phyloP scores from a whole-genome alignment of 2,113 vertebrate species.

The Taxidea taxus region DNA sequence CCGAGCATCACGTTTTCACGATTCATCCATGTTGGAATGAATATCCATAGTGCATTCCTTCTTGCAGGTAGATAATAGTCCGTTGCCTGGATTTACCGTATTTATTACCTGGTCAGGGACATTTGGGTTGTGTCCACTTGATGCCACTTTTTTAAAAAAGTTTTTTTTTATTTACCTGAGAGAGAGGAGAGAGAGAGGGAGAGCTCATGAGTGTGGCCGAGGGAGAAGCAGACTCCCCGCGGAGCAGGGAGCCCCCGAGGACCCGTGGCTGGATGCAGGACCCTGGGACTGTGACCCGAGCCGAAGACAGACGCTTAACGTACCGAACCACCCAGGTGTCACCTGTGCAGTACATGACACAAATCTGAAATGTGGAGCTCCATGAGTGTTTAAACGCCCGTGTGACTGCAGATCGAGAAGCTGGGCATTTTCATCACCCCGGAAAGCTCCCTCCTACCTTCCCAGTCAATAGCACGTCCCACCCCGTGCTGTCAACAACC shows the following conservation, averaged over 20 bases:
- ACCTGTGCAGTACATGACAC: too few species aligned
- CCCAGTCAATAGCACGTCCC: accelerated
- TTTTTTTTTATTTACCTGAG: background rate
- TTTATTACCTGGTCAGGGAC: background rate
- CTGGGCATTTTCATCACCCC: accelerated
- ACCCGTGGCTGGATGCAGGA: background rate
- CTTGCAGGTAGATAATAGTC: background rate
- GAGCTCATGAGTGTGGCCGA: background rate
- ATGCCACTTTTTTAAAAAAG: background rate
- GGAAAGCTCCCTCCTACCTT: background rate
- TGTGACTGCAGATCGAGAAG: accelerated
- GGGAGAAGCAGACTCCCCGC: background rate
- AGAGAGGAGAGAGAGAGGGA: background rate
- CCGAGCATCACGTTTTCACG: background rate
- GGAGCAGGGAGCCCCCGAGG: background rate
- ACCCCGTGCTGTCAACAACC: background rate
- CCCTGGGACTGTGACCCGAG: background rate
- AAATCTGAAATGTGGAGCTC: background rate
- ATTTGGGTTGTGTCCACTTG: background rate
- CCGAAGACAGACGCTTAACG: background rate
- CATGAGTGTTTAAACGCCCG: background rate
- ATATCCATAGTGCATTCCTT: background rate
- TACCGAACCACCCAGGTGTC: background rate
- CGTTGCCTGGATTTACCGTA: accelerated
- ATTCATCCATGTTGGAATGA: accelerated